Evolutionary conservation across 1,140 invertebrate species (phyloP), one percentile per base, ranked within the genome.

Genomic region (Mamestra configurata): DNA sequence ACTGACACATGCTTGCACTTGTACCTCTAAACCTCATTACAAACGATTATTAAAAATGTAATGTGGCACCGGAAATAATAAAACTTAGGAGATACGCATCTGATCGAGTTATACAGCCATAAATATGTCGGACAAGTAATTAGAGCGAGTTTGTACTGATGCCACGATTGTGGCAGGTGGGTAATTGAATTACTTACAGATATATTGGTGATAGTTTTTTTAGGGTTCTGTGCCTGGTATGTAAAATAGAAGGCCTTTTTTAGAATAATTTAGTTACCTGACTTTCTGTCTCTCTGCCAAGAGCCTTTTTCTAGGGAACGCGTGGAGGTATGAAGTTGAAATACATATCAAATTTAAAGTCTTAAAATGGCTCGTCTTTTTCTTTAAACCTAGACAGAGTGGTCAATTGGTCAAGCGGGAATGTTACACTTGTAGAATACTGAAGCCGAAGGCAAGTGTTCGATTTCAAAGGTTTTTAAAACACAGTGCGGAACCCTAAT

Each of bases 41-140:
- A 37, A 51, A 24, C 46, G 71, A 40, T 73, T 57, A 73, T 57
- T 57, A 57, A 11, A 55, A 73, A 31, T 4, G 31, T 76, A 79
- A 77, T 59, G 51, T 71, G 72, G n/a, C 53, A 77, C 43, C 72
- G 81, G 81, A 82, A 82, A 82, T 82, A 64, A 82, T 82, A 79
- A 82, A 82, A 66, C 49, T 72, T 68, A 24, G 10, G n/a, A 40
- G 78, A 82, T 79, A 82, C 37, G 49, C 71, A 79, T 72, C 77
- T 79, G 55, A 61, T 81, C 51, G 71, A 79, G 59, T 77, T 76
- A 57, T 53, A 61, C 64, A 15, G 72, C 35, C 27, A 70, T 57
- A 71, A 79, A 77, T 66, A 61, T 77, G 78, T 73, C 73, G 6
- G 64, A 77, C 73, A 64, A 27, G 72, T 64, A 77, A 73, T 73